These are phyloP conservation scores for Trypoxylus dichotomus DNA, from an alignment of 1,140 invertebrate species.

Conservation along the genomic window DNA sequence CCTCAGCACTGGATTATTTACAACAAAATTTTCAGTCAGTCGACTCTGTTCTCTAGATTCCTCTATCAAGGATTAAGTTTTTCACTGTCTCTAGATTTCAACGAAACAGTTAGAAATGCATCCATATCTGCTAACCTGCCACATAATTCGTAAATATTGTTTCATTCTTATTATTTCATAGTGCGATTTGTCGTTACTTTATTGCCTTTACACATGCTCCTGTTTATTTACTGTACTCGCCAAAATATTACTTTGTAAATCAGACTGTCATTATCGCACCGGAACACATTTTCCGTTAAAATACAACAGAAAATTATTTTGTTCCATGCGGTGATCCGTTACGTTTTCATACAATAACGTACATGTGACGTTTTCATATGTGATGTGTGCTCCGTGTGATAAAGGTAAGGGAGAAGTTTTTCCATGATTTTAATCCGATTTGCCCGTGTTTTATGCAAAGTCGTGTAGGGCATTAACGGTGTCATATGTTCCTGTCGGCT, in stretches of 20 bases:
- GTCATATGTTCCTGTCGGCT: conserved; percentile 19
- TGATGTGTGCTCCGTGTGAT: neutral
- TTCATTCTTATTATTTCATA: no score
- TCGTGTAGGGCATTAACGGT: conserved; percentile 21
- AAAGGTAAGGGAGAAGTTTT: neutral
- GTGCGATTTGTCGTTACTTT: no score
- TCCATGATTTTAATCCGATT: conserved; percentile 8
- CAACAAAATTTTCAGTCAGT: no score
- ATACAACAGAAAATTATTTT: neutral
- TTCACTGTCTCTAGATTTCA: no score
- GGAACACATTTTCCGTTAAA: neutral
- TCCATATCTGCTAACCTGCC: no score
- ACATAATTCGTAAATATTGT: no score
- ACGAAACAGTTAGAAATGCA: no score
- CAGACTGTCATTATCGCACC: neutral
- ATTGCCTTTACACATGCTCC: no score
- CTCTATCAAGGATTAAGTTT: no score
- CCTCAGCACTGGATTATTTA: no score
- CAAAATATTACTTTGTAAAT: neutral
- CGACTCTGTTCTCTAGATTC: no score
- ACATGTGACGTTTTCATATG: neutral
- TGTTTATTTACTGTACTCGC: no score
- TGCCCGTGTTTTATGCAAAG: conserved; percentile 11
- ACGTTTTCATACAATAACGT: neutral
- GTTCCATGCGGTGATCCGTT: neutral